These are phyloP conservation scores for Crotalus horridus DNA, from an alignment of 2,113 vertebrate genomes.

Conservation along the genomic window DNA sequence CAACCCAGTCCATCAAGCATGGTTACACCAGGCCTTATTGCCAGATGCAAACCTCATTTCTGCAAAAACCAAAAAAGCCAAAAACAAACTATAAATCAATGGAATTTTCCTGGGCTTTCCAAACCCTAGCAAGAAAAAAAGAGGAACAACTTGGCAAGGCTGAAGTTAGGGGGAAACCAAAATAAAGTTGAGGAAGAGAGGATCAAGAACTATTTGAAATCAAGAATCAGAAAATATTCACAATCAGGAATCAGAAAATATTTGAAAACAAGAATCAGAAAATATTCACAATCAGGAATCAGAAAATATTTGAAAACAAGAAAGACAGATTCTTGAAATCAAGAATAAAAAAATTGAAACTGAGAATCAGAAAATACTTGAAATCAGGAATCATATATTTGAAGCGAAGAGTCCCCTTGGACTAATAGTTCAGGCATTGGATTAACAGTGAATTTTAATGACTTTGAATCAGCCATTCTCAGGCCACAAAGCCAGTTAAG, in stretches of 20 bases:
- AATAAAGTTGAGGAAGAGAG: neutral
- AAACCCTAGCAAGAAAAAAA: neutral
- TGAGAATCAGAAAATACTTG: neutral
- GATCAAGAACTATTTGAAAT: neutral
- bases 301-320: neutral
- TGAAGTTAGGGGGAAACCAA: neutral
- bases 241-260: too few species aligned
- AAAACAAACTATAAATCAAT: too few species aligned
- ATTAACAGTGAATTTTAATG: neutral
- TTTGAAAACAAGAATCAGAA: too few species aligned
- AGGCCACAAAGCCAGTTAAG: neutral
- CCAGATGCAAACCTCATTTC: neutral
- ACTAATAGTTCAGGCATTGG: neutral
- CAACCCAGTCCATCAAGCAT: neutral
- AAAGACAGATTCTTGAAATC: neutral
- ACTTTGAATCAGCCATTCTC: neutral
- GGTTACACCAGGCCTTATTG: neutral
- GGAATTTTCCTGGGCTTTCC: neutral
- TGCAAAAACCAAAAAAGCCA: neutral
- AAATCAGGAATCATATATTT: neutral
- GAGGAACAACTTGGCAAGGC: neutral
- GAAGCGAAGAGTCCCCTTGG: neutral
- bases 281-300: neutral
- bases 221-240: neutral
- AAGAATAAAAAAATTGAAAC: neutral